Evolutionary conservation across 1,140 invertebrate genomes (phyloP).

Genomic region (Drosophila busckii): DNA sequence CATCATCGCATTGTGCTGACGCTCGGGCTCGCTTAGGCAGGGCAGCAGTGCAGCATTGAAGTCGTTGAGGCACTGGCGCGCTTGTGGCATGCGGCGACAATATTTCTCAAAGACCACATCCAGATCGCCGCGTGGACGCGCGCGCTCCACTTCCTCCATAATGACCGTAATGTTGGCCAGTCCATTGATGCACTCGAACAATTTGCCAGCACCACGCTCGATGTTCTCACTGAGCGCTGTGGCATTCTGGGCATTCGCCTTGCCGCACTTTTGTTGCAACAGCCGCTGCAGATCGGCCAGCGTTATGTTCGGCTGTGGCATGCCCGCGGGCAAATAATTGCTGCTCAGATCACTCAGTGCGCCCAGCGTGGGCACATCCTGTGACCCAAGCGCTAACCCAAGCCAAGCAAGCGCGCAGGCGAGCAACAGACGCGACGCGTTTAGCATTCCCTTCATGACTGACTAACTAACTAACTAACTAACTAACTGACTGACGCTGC

Average conservation of each 20-base stretch:
- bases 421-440: not conserved
- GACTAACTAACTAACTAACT: not conserved
- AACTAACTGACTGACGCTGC: not conserved
- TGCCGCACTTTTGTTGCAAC: constrained; percentile 52
- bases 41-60: constrained; percentile 82
- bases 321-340: constrained; percentile 43
- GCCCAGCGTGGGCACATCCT: constrained; percentile 10
- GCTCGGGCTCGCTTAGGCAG: constrained; percentile 84
- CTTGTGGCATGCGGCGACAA: constrained; percentile 82
- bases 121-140: constrained; percentile 82
- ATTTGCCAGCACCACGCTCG: constrained; percentile 17
- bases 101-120: constrained; percentile 80
- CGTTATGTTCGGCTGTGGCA: constrained; percentile 28
- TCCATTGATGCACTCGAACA: constrained; percentile 78
- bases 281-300: constrained; percentile 39
- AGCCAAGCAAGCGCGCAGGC: not conserved
- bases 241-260: constrained; percentile 39
- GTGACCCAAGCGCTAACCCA: not conserved
- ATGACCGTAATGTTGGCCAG: constrained; percentile 80
- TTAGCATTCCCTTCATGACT: constrained; percentile 25
- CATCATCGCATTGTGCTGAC: constrained; percentile 78
- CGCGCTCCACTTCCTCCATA: constrained; percentile 82
- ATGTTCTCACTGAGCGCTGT: constrained; percentile 24
- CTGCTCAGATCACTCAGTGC: constrained; percentile 34
- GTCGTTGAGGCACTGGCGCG: constrained; percentile 83